Conservation (phyloP, 2,888 invertebrate species). For the Lithophane semibrunnea region DNA sequence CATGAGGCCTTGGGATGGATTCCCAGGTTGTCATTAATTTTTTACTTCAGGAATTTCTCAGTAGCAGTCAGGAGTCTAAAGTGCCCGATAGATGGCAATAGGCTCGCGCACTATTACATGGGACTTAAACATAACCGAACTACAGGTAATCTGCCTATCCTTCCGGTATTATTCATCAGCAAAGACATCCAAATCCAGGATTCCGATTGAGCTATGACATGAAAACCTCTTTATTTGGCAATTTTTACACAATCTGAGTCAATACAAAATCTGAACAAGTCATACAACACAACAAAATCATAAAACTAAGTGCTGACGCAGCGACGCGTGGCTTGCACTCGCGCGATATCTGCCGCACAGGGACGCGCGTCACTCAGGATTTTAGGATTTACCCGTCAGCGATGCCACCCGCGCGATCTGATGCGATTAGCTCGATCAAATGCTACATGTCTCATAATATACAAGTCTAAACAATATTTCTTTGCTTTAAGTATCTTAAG, state of each 20-base stretch:
- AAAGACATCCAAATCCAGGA: neutral
- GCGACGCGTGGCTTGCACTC: slow-evolving; percentile 58
- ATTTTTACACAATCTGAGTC: neutral
- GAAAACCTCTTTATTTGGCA: neutral
- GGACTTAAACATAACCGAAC: neutral
- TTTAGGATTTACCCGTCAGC: slow-evolving; percentile 82
- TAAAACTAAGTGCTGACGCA: slow-evolving; percentile 64
- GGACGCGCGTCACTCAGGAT: slow-evolving; percentile 78
- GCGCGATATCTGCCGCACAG: slow-evolving; percentile 69
- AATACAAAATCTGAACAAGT: slow-evolving; percentile 1
- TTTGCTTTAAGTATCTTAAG: neutral
- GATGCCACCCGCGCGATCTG: slow-evolving; percentile 45
- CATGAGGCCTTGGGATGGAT: neutral
- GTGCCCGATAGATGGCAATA: neutral
- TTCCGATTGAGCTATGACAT: neutral
- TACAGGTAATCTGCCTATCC: too few relatives aligned
- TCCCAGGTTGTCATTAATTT: neutral
- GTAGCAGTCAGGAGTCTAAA: neutral
- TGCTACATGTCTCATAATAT: slow-evolving; percentile 30
- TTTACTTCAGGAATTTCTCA: neutral
- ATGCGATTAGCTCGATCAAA: slow-evolving; percentile 58
- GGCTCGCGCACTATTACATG: neutral
- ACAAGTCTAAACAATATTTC: slow-evolving; percentile 6
- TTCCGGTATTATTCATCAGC: neutral
- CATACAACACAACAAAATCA: slow-evolving; percentile 30